phyloP scores from a whole-genome alignment of 2,888 invertebrate genomes.

The Drosophila basisetae region DNA sequence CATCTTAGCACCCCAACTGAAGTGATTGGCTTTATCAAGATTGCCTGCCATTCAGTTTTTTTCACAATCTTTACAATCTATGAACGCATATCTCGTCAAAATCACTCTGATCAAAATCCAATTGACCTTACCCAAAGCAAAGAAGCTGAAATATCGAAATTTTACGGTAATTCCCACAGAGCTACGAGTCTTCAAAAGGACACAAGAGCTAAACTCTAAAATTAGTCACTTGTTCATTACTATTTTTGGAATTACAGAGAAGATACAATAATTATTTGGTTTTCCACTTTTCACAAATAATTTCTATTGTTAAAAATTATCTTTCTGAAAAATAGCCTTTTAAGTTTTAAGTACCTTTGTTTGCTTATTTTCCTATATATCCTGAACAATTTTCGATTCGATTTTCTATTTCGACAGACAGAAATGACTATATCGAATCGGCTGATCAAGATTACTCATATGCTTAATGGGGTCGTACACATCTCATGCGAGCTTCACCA shows the following conservation, averaged over 20 bases:
- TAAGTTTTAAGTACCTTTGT: not conserved
- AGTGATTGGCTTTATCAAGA: not conserved
- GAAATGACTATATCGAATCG: not conserved
- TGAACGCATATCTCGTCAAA: not conserved
- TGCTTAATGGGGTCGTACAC: not conserved
- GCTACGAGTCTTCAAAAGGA: too few species aligned
- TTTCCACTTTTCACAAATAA: not conserved
- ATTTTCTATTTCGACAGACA: not conserved
- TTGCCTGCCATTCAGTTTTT: not conserved
- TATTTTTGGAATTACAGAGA: not conserved
- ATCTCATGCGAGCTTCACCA: not conserved
- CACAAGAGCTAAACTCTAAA: too few species aligned
- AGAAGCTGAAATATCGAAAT: not conserved
- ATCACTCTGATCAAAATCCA: not conserved
- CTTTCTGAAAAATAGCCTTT: not conserved
- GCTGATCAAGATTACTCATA: not conserved
- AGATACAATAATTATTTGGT: not conserved
- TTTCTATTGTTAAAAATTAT: not conserved
- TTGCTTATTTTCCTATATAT: not conserved
- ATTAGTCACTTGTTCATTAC: not conserved
- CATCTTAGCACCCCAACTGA: not conserved
- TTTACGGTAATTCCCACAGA: too few species aligned
- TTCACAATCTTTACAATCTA: not conserved
- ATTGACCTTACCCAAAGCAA: not conserved
- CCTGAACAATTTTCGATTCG: rapidly evolving